phyloP scores from a whole-genome alignment of 1,140 invertebrate species.

The Diachasmimorpha longicaudata region DNA sequence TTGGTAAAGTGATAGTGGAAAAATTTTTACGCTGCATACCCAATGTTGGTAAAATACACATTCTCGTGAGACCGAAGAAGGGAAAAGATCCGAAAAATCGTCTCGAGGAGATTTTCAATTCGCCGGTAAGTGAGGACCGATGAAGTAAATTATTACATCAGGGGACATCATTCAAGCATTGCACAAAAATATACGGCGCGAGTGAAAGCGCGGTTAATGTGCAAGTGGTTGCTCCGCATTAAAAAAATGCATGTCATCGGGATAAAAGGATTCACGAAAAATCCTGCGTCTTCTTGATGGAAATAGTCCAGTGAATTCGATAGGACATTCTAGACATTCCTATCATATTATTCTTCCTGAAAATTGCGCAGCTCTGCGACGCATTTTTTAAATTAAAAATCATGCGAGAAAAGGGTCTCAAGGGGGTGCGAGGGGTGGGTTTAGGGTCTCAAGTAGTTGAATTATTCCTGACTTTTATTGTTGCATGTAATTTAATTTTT shows the following conservation, averaged over 20 bases:
- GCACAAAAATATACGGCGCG: neutral
- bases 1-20: conserved; percentile 76
- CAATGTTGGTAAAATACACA: conserved; percentile 74
- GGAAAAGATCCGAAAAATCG: conserved; percentile 75
- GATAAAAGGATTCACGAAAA: neutral
- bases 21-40: conserved; percentile 73
- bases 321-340: too few relatives aligned
- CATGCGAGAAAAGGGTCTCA: too few relatives aligned
- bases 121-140: conserved; percentile 63
- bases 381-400: too few relatives aligned
- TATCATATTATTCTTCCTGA: neutral
- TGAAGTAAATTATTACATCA: conserved; percentile 12
- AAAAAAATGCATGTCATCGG: conserved; percentile 3
- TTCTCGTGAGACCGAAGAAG: conserved; percentile 81
- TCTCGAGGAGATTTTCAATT: conserved; percentile 73
- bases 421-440: too few relatives aligned
- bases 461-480: too few relatives aligned
- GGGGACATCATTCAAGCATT: neutral
- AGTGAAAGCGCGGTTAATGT: neutral
- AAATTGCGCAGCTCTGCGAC: too few relatives aligned
- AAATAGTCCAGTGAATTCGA: too few relatives aligned
- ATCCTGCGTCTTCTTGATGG: too few relatives aligned
- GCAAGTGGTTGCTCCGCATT: conserved; percentile 2
- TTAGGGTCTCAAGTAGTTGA: too few relatives aligned
- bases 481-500: too few relatives aligned